These are phyloP conservation scores for Drosophila putrida DNA, from an alignment of 2,888 invertebrate genomes.

Conservation along the genomic window DNA sequence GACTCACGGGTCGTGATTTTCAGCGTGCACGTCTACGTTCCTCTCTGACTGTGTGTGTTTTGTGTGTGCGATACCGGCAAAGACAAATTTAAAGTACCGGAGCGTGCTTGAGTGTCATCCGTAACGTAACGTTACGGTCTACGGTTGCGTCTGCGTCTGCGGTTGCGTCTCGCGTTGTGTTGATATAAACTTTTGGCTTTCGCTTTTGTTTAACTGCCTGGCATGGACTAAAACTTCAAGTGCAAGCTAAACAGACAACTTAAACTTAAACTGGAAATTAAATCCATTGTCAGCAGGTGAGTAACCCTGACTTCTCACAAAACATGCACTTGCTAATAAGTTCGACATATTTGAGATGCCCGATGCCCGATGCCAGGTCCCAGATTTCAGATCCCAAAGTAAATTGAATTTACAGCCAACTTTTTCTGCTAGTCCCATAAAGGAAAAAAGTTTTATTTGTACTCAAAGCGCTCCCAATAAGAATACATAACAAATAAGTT, in stretches of 20 bases:
- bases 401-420: slow-evolving; percentile 73
- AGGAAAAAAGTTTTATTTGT: slow-evolving; percentile 30
- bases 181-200: slow-evolving; percentile 52
- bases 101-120: slow-evolving; percentile 67
- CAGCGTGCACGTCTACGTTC: slow-evolving; percentile 6
- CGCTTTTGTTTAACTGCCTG: slow-evolving; percentile 52
- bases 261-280: slow-evolving; percentile 34
- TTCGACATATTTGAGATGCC: slow-evolving; percentile 48
- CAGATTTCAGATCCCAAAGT: slow-evolving; percentile 39
- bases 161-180: slow-evolving; percentile 21
- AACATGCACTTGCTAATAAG: slow-evolving; percentile 54
- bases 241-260: slow-evolving; percentile 48
- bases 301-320: slow-evolving; percentile 24
- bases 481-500: slow-evolving; percentile 57
- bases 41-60: slow-evolving; percentile 9
- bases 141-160: slow-evolving; percentile 36
- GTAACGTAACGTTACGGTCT: slow-evolving; percentile 33
- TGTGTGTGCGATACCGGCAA: slow-evolving; percentile 36
- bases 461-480: slow-evolving; percentile 45
- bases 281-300: slow-evolving; percentile 49
- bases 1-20: slow-evolving; percentile 21
- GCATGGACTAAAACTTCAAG: slow-evolving; percentile 37
- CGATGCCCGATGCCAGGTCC: slow-evolving; percentile 34
- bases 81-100: slow-evolving; percentile 52
- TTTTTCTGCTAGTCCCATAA: slow-evolving; percentile 57